Base-by-base conservation (phyloP, 1,140 invertebrate genomes). In the Pararge aegeria region DNA sequence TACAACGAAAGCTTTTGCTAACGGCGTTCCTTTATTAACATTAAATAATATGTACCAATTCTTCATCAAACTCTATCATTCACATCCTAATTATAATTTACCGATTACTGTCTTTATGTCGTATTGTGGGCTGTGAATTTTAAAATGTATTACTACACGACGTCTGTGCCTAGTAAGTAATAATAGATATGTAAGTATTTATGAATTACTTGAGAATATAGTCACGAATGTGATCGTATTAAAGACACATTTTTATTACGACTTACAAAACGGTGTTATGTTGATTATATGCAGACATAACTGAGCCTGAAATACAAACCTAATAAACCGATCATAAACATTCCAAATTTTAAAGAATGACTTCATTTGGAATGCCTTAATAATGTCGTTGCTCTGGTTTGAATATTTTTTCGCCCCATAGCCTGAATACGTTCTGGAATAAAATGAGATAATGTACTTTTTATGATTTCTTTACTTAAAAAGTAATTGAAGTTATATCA, bases 1-100 rank as follows among this genome's bases (percentile, higher is more conserved):
- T 85, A 68, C 80, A 75, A 73, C 71, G 56, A 73, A 74, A 75
- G 48, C 34, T 63, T 57, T 72, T 40, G 42, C 58, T 68, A 80
- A 78, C 68, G 67, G 67, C 21, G 59, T 64, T 68, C 60, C 57
- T 72, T 68, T 59, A 52, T 52, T 44, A 52, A 18, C 7, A 59
- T 34, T 34, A 52, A 59, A 40, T 40, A 42, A 12, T 40, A 16
- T 18, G 46, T 55, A 42, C 7, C 3, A 4, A 24, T 24, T 24
- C 24, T 30, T 55, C 16, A 34, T 46, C 24, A 24, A 16, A n/a
- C 6, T 44, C 12, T n/a, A 16, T 16, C 5, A 21, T 46, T 46
- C 42, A 21, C 12, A 21, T 46, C 12, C 5, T 21, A 46, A 46
- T 46, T 46, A 16, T 46, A 20, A 52, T 5, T 52, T 29, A 29